Conservation (phyloP, 2,797 vertebrate species). For the Alca torda region DNA sequence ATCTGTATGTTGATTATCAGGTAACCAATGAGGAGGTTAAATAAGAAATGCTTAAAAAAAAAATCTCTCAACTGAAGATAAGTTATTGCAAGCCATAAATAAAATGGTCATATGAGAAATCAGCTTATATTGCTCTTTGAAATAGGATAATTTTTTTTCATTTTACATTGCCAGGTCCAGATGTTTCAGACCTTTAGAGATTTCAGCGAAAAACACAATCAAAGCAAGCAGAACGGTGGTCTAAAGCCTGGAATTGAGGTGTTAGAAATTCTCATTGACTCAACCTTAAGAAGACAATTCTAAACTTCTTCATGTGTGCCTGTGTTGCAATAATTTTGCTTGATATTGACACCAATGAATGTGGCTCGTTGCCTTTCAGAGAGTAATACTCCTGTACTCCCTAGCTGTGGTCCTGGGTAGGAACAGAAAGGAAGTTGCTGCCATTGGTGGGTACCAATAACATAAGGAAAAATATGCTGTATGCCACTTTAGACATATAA, state of each 20-base stretch:
- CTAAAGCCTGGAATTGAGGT: background rate
- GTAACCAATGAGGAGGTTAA: background rate
- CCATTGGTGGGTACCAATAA: background rate
- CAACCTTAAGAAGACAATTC: background rate
- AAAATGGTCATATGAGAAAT: background rate
- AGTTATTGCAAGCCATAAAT: background rate
- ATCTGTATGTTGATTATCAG: background rate
- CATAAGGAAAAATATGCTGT: rapidly evolving
- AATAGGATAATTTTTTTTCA: background rate
- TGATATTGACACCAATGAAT: background rate
- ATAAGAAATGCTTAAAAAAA: background rate
- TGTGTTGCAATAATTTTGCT: background rate
- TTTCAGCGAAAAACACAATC: background rate
- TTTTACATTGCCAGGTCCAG: background rate
- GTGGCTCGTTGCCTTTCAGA: background rate
- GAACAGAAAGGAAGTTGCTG: background rate
- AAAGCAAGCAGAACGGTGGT: background rate
- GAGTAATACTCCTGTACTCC: background rate
- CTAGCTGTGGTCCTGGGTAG: background rate
- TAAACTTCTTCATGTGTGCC: background rate
- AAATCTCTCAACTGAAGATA: background rate
- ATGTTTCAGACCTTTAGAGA: background rate
- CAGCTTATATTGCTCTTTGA: background rate
- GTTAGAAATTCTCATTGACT: background rate
- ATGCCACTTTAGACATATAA: background rate